Percentiles rank a stretch among this genome's conserved stretches.
Evolutionary conservation across 2,888 invertebrate genomes (phyloP).

Genomic region (Craniophora ligustri): DNA sequence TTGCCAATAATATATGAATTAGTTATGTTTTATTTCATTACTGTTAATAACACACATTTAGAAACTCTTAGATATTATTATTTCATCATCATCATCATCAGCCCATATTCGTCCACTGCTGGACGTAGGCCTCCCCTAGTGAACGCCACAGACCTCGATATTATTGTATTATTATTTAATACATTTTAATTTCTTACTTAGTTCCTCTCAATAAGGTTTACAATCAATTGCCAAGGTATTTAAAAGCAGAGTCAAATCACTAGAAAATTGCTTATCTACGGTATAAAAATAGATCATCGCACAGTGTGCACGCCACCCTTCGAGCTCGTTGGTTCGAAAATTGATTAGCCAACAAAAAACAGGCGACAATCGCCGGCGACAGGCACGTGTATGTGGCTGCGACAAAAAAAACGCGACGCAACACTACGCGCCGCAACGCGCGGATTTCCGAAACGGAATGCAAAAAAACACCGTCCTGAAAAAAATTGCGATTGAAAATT

Average conservation of each 20-base stretch:
- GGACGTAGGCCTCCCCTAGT: no score
- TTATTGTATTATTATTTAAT: no score
- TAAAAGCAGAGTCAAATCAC: not conserved
- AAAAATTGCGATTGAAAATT: constrained; percentile 49
- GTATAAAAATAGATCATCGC: constrained; percentile 33
- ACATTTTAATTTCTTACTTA: no score
- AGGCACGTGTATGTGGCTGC: constrained; percentile 70
- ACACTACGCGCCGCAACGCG: constrained; percentile 47
- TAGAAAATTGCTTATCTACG: not conserved
- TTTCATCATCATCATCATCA: no score
- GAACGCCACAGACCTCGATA: no score
- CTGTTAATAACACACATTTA: no score
- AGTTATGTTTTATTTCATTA: no score
- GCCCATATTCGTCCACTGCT: no score
- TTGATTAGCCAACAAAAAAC: constrained; percentile 71
- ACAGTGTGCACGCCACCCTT: constrained; percentile 54
- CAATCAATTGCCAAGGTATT: no score
- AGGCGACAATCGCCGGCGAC: constrained; percentile 56
- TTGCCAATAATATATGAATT: no score
- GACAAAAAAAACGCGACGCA: constrained; percentile 55
- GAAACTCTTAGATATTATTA: no score
- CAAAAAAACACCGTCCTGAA: constrained; percentile 47
- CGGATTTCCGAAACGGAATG: constrained; percentile 57
- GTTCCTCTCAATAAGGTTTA: no score
- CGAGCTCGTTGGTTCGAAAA: constrained; percentile 57